phyloP scores from a whole-genome alignment of 2,888 invertebrate genomes.

The Electrophaes corylata region DNA sequence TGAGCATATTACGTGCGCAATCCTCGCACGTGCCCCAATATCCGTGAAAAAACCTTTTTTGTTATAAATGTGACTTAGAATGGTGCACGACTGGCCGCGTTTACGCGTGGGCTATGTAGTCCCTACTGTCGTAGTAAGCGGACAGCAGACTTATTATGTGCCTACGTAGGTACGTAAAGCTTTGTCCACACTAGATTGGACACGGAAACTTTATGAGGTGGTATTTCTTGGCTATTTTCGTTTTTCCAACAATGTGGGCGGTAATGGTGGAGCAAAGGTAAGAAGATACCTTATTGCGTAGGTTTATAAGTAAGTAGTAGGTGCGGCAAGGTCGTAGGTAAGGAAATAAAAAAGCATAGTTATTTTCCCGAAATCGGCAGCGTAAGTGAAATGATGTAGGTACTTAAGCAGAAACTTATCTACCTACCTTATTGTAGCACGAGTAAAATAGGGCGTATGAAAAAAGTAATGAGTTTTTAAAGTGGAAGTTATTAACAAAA shows the following conservation, averaged over 20 bases:
- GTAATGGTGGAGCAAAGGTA: neutral
- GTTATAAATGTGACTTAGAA: constrained; percentile 7
- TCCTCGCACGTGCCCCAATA: neutral
- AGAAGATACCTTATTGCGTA: neutral
- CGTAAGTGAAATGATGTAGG: too few relatives aligned
- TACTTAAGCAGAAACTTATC: too few relatives aligned
- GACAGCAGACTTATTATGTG: constrained; percentile 34
- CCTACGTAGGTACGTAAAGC: constrained; percentile 40
- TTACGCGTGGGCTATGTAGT: constrained; percentile 47
- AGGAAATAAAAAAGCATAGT: neutral
- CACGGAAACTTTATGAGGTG: constrained; percentile 2
- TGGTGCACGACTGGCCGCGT: constrained; percentile 40
- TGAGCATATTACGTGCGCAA: constrained; percentile 7
- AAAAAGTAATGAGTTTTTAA: too few relatives aligned
- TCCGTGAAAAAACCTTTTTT: neutral
- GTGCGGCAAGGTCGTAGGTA: neutral
- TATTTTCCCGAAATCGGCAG: too few relatives aligned
- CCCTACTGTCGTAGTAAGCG: constrained; percentile 35
- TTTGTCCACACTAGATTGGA: constrained; percentile 34
- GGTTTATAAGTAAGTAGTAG: neutral
- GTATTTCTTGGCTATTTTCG: neutral
- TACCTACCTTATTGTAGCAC: too few relatives aligned
- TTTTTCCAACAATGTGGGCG: neutral
- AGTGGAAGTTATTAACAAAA: too few relatives aligned
- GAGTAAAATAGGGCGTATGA: too few relatives aligned